Evolutionary conservation across 2,797 vertebrate genomes (phyloP).

Genomic region (Amphiprion clarkii): DNA sequence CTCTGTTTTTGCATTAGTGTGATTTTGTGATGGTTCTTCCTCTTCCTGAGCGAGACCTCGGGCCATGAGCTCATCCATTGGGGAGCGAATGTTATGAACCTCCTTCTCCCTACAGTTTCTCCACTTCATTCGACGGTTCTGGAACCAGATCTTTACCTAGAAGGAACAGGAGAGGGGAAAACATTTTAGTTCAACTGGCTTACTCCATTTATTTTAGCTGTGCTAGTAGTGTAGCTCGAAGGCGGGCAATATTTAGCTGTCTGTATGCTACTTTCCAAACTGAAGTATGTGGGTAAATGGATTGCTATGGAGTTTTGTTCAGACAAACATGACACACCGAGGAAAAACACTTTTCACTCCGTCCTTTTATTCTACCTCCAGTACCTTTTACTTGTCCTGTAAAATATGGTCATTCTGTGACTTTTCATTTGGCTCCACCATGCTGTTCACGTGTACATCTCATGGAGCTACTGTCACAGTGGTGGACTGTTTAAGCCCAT

Average conservation of each 20-base stretch:
- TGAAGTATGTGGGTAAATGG: too few species aligned
- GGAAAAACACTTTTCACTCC: neutral
- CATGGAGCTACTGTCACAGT: too few species aligned
- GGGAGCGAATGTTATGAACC: slow-evolving; percentile 87
- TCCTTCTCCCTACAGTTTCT: slow-evolving; percentile 98
- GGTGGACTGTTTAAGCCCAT: too few species aligned
- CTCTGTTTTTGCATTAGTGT: slow-evolving; percentile 43
- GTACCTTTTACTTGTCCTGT: neutral
- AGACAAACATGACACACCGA: neutral
- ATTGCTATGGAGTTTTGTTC: neutral
- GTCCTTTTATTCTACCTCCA: neutral
- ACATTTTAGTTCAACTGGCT: neutral
- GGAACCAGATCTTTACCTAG: slow-evolving; percentile 99
- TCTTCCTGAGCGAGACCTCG: slow-evolving; percentile 69
- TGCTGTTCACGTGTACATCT: neutral
- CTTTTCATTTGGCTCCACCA: neutral
- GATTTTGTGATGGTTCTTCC: slow-evolving; percentile 46
- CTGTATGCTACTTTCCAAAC: neutral
- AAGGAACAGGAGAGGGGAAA: slow-evolving; percentile 31
- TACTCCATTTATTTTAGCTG: neutral
- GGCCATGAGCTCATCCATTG: slow-evolving; percentile 87
- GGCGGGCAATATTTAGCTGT: neutral
- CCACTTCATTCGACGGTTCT: slow-evolving; percentile 99
- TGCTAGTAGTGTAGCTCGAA: neutral
- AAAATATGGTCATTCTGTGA: neutral